These are phyloP conservation scores for Drosophila dives DNA, from an alignment of 2,888 invertebrate species.

Conservation along the genomic window DNA sequence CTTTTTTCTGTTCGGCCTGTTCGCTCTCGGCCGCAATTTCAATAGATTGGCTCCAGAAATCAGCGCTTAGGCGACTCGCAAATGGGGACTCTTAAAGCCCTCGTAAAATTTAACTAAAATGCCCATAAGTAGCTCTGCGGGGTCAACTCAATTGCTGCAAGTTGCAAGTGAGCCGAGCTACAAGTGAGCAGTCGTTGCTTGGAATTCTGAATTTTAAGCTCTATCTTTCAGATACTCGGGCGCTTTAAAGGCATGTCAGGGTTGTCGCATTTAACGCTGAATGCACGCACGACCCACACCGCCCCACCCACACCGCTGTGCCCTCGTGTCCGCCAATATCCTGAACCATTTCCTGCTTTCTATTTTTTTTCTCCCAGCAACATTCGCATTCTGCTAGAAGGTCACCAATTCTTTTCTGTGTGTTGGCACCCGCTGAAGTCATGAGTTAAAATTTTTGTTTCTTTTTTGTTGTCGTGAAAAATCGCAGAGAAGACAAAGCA, in stretches of 20 bases:
- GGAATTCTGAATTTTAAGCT: background rate
- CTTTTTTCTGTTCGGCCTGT: constrained; percentile 59
- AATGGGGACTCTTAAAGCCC: constrained; percentile 41
- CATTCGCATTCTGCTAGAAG: constrained; percentile 50
- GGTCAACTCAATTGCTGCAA: constrained; percentile 32
- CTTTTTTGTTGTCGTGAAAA: constrained; percentile 41
- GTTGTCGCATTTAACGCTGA: constrained; percentile 67
- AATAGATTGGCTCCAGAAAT: constrained; percentile 70
- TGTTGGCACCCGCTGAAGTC: constrained; percentile 63
- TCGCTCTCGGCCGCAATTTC: constrained; percentile 74
- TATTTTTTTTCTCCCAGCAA: constrained; percentile 22
- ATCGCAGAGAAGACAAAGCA: constrained; percentile 8
- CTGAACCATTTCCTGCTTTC: constrained; percentile 66
- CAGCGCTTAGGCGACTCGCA: constrained; percentile 39
- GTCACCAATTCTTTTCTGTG: constrained; percentile 51
- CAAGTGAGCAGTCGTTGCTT: constrained; percentile 46
- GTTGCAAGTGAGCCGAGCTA: constrained; percentile 39
- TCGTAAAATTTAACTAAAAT: constrained; percentile 81
- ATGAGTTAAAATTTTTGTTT: constrained; percentile 62
- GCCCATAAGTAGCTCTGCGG: constrained; percentile 63
- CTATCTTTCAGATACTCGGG: constrained; percentile 54
- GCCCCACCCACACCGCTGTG: background rate
- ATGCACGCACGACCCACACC: constrained; percentile 50
- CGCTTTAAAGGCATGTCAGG: constrained; percentile 35
- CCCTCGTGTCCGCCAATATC: constrained; percentile 59